Percentiles rank a stretch among this genome's conserved stretches.
Conservation (phyloP, 1,140 invertebrate genomes). For the Eriocheir sinensis region DNA sequence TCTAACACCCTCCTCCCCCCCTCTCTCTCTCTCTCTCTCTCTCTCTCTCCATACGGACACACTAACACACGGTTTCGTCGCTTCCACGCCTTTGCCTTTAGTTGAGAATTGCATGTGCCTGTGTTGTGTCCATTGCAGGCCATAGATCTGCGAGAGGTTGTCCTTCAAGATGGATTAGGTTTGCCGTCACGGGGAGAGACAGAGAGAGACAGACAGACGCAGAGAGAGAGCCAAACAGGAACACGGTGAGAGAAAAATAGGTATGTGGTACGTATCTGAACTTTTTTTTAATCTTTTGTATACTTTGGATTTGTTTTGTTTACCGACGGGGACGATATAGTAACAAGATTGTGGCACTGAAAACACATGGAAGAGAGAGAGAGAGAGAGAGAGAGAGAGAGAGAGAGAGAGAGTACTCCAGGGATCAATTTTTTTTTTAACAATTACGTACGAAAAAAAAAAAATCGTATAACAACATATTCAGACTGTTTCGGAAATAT, state of each 20-base stretch:
- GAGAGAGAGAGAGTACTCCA: no score
- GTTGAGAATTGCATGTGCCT: neutral
- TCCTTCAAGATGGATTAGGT: no score
- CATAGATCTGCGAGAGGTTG: no score
- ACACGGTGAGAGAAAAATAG: neutral
- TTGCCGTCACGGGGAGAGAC: neutral
- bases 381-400: no score
- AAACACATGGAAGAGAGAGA: neutral
- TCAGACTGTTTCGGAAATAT: no score
- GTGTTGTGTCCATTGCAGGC: no score
- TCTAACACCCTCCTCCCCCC: neutral
- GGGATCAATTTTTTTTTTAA: no score
- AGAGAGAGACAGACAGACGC: no score
- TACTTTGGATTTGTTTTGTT: neutral
- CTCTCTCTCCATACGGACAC: no score
- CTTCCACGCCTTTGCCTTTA: neutral
- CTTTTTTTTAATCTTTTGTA: no score
- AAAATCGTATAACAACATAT: neutral
- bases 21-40: neutral
- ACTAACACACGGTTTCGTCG: no score
- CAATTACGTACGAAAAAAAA: neutral
- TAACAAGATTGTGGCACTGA: neutral
- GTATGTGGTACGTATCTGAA: slow-evolving; percentile 24
- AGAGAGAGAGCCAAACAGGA: no score
- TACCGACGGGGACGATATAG: neutral